Evolutionary conservation across 2,888 invertebrate species (phyloP).

Genomic region (Agapostemon virescens): DNA sequence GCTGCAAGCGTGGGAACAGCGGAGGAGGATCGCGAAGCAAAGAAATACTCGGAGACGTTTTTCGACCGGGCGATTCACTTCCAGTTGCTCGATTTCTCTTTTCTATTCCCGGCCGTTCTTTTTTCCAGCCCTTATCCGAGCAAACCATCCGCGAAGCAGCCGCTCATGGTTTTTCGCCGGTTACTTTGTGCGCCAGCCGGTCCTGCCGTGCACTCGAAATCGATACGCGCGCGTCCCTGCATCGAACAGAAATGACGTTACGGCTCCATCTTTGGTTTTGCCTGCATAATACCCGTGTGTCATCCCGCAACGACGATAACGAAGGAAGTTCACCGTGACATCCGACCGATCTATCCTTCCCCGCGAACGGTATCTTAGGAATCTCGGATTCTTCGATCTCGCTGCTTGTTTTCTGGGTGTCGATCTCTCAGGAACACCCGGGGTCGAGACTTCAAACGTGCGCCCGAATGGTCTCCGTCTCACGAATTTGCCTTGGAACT

Average conservation of each 20-base stretch:
- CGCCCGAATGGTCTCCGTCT: neutral
- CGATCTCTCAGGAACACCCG: neutral
- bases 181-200: constrained; percentile 46
- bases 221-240: constrained; percentile 46
- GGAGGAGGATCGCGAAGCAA: constrained; percentile 8
- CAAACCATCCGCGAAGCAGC: constrained; percentile 55
- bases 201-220: constrained; percentile 42
- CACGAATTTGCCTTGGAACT: neutral
- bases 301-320: constrained; percentile 36
- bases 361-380: constrained; percentile 4
- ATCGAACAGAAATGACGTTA: constrained; percentile 45
- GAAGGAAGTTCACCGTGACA: constrained; percentile 18
- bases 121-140: constrained; percentile 35
- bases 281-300: constrained; percentile 48
- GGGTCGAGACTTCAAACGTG: neutral
- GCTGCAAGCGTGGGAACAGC: neutral
- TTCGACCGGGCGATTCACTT: constrained; percentile 53
- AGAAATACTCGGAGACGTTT: constrained; percentile 52
- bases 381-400: neutral
- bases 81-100: constrained; percentile 57
- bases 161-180: constrained; percentile 46
- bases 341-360: neutral
- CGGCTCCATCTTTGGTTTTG: constrained; percentile 57
- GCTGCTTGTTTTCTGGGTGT: neutral
- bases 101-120: constrained; percentile 26